These are phyloP conservation scores for Artemia sinica DNA, from an alignment of 2,888 invertebrate genomes.

Conservation along the genomic window DNA sequence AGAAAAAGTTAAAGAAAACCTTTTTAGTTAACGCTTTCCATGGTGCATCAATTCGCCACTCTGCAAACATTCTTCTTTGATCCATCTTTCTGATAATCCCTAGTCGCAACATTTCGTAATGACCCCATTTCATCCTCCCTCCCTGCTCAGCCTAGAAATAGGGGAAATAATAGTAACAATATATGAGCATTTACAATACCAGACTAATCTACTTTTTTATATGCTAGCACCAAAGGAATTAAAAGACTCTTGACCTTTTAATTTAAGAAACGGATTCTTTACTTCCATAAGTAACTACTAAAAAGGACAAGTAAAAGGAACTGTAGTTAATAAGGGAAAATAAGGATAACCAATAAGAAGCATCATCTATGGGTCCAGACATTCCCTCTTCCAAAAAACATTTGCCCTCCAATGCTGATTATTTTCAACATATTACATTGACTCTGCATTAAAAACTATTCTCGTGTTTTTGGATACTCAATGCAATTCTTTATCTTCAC, in stretches of 20 bases:
- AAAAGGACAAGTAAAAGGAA: background rate
- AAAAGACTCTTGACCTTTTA: background rate
- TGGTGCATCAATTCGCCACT: conserved; percentile 83
- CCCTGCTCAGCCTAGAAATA: conserved; percentile 55
- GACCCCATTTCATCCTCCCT: conserved; percentile 57
- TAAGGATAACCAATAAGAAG: no score
- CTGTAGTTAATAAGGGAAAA: no score
- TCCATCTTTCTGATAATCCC: conserved; percentile 60
- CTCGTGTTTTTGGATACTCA: no score
- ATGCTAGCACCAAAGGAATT: background rate
- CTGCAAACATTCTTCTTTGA: conserved; percentile 64
- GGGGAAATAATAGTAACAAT: conserved; percentile 10
- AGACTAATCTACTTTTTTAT: background rate
- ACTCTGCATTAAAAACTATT: no score
- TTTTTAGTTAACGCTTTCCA: conserved; percentile 89
- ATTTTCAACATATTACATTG: no score
- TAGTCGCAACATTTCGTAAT: conserved; percentile 74
- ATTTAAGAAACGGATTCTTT: background rate
- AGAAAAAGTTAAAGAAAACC: conserved; percentile 28
- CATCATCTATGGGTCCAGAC: no score
- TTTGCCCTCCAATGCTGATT: no score
- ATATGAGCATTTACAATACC: conserved; percentile 14
- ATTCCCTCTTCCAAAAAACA: no score
- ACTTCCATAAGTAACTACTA: background rate
- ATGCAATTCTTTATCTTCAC: no score